A percentile compares a stretch with the other conserved stretches of the same genome.
phyloP scores from a whole-genome alignment of 1,140 invertebrate genomes.

The Anoplophora glabripennis region DNA sequence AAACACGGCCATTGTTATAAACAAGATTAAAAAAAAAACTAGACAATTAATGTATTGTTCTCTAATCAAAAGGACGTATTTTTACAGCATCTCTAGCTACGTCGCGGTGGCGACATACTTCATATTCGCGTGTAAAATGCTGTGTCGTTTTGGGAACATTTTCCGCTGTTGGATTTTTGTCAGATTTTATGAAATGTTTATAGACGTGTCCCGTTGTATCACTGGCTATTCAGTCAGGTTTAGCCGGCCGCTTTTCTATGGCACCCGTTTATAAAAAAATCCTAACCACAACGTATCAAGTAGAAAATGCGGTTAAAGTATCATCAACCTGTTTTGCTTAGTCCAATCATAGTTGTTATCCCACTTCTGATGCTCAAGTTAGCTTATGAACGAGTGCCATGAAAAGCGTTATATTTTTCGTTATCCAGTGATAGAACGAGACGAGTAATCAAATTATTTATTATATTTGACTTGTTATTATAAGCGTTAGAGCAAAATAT shows the following conservation, averaged over 20 bases:
- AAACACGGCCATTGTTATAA: slow-evolving; percentile 26
- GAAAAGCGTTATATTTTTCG: too few species aligned
- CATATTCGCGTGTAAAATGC: slow-evolving; percentile 21
- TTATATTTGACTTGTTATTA: slow-evolving; percentile 29
- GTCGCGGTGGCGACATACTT: not conserved
- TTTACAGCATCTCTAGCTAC: slow-evolving; percentile 18
- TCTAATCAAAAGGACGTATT: slow-evolving; percentile 17
- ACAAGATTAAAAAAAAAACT: slow-evolving; percentile 5
- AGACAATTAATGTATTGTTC: slow-evolving; percentile 15
- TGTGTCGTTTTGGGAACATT: slow-evolving; percentile 38
- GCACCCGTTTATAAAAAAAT: not conserved
- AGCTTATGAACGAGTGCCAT: not conserved
- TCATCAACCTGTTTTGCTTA: too few species aligned
- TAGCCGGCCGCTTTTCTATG: slow-evolving; percentile 8
- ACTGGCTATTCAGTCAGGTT: slow-evolving; percentile 5
- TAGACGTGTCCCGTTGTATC: slow-evolving; percentile 9
- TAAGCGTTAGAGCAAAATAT: slow-evolving; percentile 25
- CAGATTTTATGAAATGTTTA: slow-evolving; percentile 32
- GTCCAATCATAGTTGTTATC: too few species aligned
- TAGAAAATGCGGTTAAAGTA: too few species aligned
- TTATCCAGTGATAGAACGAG: slow-evolving; percentile 14
- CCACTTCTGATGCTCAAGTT: too few species aligned
- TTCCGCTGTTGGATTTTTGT: slow-evolving; percentile 40
- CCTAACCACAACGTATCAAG: too few species aligned
- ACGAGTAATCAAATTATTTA: slow-evolving; percentile 22